Base-by-base conservation (phyloP, 2,888 invertebrate genomes). In the Tricholauxania praeusta region DNA sequence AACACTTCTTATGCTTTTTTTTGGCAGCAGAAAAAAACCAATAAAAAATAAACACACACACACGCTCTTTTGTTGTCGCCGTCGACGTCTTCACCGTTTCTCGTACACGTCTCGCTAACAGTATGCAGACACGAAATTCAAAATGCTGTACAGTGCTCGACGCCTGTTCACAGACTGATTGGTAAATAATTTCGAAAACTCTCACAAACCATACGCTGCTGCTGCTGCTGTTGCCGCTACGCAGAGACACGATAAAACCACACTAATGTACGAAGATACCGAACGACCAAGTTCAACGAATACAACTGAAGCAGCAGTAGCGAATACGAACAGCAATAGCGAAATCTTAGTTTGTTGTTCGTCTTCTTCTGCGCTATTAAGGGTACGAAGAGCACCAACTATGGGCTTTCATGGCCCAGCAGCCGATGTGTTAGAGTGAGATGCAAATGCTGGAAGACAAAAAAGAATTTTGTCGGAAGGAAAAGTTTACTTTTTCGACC, bases 101-200 rank as follows among this genome's bases (percentile, higher is more conserved):
- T 28, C 28, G 22, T 32, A 51, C 51, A 52, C 47, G 17, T 28
- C 22, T 49, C 19, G 65, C 28, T 72, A 32, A 49, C 53, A 48
- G 59, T 15, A 52, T 28, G 52, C 57, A 47, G 51, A 62, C 8
- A 17, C 74, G 72, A 78, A 79, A 75, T 78, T 77, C 73, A 79
- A 80, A 79, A 78, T 62, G 78, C 80, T 81, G 80, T 81, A 80
- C 81, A 80, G 78, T 80, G 79, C 81, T 82, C 81, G 79, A 79
- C 81, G 82, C 80, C 80, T 82, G 80, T 80, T 81, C 81, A 81
- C 80, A 81, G 80, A 82, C 82, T 82, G 79, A 81, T 78, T 79
- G 73, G 60, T 72, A 72, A 73, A 74, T 76, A 75, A 70, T 32
- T 75, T 75, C 74, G 72, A 55, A 67, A 71, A 70, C 78, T 78